A percentile compares a stretch with the other conserved stretches of the same genome.
These are phyloP conservation scores for Erpobdella octoculata DNA, from an alignment of 2,888 invertebrate genomes.

Conservation along the genomic window DNA sequence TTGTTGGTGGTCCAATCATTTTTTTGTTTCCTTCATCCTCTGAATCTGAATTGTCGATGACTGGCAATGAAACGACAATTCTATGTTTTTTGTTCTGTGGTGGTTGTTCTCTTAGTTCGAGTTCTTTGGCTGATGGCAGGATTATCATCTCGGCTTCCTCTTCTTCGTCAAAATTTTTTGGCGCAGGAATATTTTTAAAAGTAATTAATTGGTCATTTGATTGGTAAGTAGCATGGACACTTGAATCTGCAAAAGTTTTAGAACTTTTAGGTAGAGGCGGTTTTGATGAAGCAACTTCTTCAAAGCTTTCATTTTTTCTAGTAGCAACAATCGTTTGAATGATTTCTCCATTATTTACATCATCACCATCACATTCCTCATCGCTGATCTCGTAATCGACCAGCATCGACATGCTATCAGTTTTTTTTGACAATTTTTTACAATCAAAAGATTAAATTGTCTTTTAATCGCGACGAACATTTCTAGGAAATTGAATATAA, in stretches of 20 bases:
- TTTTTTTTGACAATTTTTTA: too few relatives aligned
- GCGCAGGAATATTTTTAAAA: background rate
- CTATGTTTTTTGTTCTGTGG: background rate
- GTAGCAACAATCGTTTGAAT: background rate
- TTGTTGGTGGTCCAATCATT: background rate
- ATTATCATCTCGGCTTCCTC: slow-evolving; percentile 29
- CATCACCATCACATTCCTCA: background rate
- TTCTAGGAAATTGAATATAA: too few relatives aligned
- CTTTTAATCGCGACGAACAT: too few relatives aligned
- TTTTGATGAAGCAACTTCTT: too few relatives aligned
- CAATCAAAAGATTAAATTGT: too few relatives aligned
- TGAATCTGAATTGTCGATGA: slow-evolving; percentile 4
- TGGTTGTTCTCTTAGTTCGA: slow-evolving; percentile 17
- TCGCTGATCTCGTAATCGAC: slow-evolving; percentile 14
- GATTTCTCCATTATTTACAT: background rate
- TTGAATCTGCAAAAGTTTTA: too few relatives aligned
- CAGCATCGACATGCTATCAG: slow-evolving; percentile 31
- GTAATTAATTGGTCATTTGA: too few relatives aligned
- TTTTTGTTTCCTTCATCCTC: slow-evolving; percentile 28
- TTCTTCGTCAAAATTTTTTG: background rate
- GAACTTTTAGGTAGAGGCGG: too few relatives aligned
- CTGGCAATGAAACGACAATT: slow-evolving; percentile 19
- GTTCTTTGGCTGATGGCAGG: slow-evolving; percentile 23
- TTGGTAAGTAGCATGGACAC: too few relatives aligned
- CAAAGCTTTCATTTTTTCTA: background rate